Conservation (phyloP, 2,797 vertebrate genomes). For the Sebastes taczanowskii region DNA sequence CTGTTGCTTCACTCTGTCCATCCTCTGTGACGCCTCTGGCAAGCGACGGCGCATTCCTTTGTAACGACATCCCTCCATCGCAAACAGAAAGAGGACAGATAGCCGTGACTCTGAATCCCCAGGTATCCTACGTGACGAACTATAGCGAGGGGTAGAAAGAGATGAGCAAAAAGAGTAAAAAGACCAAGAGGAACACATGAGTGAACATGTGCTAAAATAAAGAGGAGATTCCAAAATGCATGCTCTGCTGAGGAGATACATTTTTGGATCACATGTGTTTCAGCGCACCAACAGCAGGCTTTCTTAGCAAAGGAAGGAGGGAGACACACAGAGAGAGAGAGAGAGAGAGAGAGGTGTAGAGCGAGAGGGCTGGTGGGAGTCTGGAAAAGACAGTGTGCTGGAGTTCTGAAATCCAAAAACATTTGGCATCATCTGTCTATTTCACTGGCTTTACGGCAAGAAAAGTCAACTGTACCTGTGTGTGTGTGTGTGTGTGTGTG, state of each 20-base stretch:
- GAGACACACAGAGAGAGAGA: slow-evolving; percentile 16
- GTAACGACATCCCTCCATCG: slow-evolving; percentile 75
- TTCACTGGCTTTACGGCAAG: slow-evolving; percentile 56
- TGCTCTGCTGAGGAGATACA: slow-evolving; percentile 31
- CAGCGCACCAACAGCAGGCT: slow-evolving; percentile 25
- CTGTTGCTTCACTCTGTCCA: slow-evolving; percentile 62
- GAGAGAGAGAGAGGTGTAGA: slow-evolving; percentile 13
- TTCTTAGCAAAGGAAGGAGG: slow-evolving; percentile 22
- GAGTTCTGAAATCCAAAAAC: slow-evolving; percentile 69
- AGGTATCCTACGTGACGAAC: slow-evolving; percentile 49
- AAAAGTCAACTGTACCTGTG: slow-evolving; percentile 41
- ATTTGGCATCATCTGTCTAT: slow-evolving; percentile 68
- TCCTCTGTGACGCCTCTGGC: slow-evolving; percentile 77
- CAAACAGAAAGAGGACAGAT: slow-evolving; percentile 56
- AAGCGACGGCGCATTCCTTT: slow-evolving; percentile 72
- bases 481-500: not conserved
- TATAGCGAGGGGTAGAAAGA: not conserved
- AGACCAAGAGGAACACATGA: not conserved
- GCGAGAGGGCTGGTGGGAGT: not conserved
- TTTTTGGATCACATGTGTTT: slow-evolving; percentile 58
- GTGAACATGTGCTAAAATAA: slow-evolving; percentile 10
- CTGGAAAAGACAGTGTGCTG: slow-evolving; percentile 69
- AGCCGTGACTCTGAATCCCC: slow-evolving; percentile 41
- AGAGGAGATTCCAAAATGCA: slow-evolving; percentile 30
- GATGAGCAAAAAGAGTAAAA: not conserved